Conservation (phyloP, 2,888 invertebrate species). For the Chrysodeixis includens region DNA sequence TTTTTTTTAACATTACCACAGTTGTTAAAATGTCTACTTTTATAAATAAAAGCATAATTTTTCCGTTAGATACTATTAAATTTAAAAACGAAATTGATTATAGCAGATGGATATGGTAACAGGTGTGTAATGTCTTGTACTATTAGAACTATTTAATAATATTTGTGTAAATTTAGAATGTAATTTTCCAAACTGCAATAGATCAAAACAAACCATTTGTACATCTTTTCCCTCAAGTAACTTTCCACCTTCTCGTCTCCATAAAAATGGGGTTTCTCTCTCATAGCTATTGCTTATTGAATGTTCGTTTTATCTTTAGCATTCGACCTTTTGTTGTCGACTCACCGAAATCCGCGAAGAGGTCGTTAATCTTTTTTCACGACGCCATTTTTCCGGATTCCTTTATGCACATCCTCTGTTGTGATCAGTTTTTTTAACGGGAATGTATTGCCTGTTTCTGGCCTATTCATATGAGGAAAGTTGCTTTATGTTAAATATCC, state of each 20-base stretch:
- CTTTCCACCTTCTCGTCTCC: neutral
- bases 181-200: too few relatives aligned
- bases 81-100: too few relatives aligned
- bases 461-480: neutral
- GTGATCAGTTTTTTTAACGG: constrained; percentile 17
- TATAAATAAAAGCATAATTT: too few relatives aligned
- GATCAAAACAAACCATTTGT: too few relatives aligned
- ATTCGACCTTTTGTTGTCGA: constrained; percentile 27
- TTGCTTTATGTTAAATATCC: neutral
- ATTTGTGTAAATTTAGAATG: too few relatives aligned
- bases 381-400: constrained; percentile 26
- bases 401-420: constrained; percentile 15
- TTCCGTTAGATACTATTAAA: too few relatives aligned
- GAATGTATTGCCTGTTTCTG: constrained; percentile 10
- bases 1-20: too few relatives aligned
- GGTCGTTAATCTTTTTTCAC: constrained; percentile 40
- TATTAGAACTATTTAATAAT: too few relatives aligned
- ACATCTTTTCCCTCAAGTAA: too few relatives aligned
- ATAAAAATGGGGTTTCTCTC: neutral
- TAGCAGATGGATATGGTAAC: too few relatives aligned
- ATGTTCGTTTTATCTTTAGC: constrained; percentile 21
- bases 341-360: constrained; percentile 13
- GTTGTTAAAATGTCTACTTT: too few relatives aligned
- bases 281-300: constrained; percentile 12
- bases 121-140: too few relatives aligned